Base-by-base conservation (phyloP, 2,888 invertebrate genomes). In the Globia sparganii region DNA sequence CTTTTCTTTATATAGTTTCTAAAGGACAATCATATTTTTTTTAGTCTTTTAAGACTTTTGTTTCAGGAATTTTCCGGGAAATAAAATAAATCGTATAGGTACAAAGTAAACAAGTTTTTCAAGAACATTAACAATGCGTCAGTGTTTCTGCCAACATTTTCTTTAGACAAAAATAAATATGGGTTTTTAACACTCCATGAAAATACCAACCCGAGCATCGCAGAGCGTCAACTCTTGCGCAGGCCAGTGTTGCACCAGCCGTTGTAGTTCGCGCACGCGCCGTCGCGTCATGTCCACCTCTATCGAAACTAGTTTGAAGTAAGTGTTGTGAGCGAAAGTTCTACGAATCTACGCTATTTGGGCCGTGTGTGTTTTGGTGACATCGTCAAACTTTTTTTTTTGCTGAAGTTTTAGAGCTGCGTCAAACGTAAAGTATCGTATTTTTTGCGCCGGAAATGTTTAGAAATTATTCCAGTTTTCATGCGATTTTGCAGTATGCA, bases 271-370 rank as follows among this genome's bases (percentile, higher is more conserved):
- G 79, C 80, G 80, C 78, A 77, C 89, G 87, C 78, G 79, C 70
- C 74, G 68, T 64, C 77, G 78, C 72, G 87, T 61, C 85, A 95
- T 96, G 96, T 94, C 96, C 83, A 95, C 96, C 75, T 92, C 96
- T 66, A 92, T 96, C 75, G 92, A 95, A 91, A 93, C 94, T 72
- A 95, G 93, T 93, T 91, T 94, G 84, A 95, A 94, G 95, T 95
- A 94, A 95, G 95, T 95, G 91, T 87, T 82, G 90, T 88, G 87
- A 85, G 91, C 90, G 94, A 94, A 94, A 94, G 93, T 93, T 92
- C 75, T 64, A 83, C 65, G 21, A 78, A 59, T 77, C 78, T 87
- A 75, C 70, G 67, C 66, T 75, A 86, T 83, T 77, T 81, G 73
- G 83, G 83, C 68, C 65, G 85, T 81, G 88, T 89, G 88, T 89